Base-by-base conservation (phyloP, 2,797 vertebrate genomes). In the Lindbergichthys nudifrons region DNA sequence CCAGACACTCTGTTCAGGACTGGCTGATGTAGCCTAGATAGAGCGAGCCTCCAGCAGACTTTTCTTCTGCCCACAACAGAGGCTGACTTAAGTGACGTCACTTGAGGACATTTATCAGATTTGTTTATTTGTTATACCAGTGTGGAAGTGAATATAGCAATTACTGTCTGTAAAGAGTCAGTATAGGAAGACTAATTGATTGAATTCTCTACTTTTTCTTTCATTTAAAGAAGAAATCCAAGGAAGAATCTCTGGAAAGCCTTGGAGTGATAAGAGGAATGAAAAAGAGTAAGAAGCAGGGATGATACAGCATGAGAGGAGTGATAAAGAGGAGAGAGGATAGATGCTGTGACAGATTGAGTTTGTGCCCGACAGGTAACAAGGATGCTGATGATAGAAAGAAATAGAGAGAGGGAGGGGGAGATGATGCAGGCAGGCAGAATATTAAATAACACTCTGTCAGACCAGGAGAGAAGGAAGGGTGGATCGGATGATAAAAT, bases 391-490 rank as follows among this genome's bases (percentile, higher is more conserved):
- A 81, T 73, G 53, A 78, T 18, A 70, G 36, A 45, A 12, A 58
- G 65, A 60, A 41, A 69, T 19, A 21, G 69, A 64, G 53, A 63
- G 48, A 61, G 68, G 46, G 50, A 50, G 70, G 36, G 58, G 10
- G 68, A 59, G 71, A 76, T 70, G 71, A 87, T 82, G 72, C 48
- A 64, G 66, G 59, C 65, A 64, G 60, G n/a, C 66, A 73, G 75
- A 47, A 65, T 39, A 81, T 92, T 89, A 78, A 65, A 73, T 90
- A 89, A 92, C 65, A 30, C 30, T 70, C 43, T 64, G 19, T 80
- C 67, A 73, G 68, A 65, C 54, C 48, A 78, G 73, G 26, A 64
- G 62, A 65, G 70, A 62, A 16, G 41, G 36, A 63, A 14, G 57
- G 36, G 21, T 14, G 23, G 56, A 66, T 48, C 41, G 62, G 16